Conservation (phyloP, 2,888 invertebrate genomes). For the Tiphia femorata region DNA sequence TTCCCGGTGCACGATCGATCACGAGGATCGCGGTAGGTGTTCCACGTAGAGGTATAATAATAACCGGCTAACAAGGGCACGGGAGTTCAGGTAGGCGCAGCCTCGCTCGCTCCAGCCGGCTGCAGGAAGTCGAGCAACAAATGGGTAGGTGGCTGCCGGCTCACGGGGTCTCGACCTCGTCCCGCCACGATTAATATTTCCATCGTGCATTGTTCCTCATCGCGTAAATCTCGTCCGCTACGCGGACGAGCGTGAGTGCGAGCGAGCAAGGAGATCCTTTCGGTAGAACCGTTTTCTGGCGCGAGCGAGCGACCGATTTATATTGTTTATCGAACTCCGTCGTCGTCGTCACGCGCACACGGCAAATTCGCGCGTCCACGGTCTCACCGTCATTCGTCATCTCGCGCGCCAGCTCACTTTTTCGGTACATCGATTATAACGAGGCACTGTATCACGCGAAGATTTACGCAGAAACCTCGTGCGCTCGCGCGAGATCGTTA, state of each 20-base stretch:
- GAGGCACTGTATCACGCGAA: too few species aligned
- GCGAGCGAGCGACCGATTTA: constrained; percentile 25
- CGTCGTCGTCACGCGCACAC: constrained; percentile 4
- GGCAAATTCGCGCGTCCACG: too few species aligned
- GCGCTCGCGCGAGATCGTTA: too few species aligned
- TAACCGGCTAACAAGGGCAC: constrained; percentile 50
- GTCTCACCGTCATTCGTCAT: too few species aligned
- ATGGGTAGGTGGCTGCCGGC: constrained; percentile 48
- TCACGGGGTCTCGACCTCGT: constrained; percentile 37
- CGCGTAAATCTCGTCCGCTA: constrained; percentile 50
- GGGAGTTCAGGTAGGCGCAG: constrained; percentile 46
- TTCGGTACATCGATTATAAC: too few species aligned
- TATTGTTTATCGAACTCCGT: constrained; percentile 23
- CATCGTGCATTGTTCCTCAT: constrained; percentile 55
- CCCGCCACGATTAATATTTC: constrained; percentile 55
- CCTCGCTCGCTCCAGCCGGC: constrained; percentile 27
- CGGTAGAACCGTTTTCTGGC: constrained; percentile 41
- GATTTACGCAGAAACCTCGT: too few species aligned
- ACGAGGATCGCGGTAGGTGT: constrained; percentile 49
- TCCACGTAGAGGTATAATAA: constrained; percentile 43
- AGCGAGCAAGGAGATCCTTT: constrained; percentile 41
- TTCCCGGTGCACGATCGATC: constrained; percentile 44
- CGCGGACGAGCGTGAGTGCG: too few species aligned
- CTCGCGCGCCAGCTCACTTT: too few species aligned
- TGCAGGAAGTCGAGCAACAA: constrained; percentile 55